These are phyloP conservation scores for Amia ocellicauda DNA, from an alignment of 2,113 vertebrate species.

Conservation along the genomic window DNA sequence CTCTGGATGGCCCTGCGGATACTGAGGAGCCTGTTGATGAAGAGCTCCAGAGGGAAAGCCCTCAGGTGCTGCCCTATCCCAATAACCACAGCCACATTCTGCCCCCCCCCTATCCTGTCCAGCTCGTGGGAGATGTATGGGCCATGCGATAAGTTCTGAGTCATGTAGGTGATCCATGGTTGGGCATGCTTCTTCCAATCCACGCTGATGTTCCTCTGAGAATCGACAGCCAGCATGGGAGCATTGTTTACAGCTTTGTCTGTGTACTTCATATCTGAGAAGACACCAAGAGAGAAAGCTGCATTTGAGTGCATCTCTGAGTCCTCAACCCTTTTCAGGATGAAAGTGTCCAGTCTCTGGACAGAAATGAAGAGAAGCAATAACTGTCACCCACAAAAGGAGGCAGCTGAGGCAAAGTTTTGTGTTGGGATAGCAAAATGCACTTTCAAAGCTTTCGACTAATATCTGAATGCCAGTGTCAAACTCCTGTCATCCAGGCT, in stretches of 20 bases:
- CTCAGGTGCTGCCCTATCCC: no score
- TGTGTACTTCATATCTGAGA: not conserved
- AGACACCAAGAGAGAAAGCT: not conserved
- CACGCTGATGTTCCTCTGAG: not conserved
- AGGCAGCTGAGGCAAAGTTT: no score
- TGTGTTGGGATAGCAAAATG: no score
- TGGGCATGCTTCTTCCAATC: conserved; percentile 9
- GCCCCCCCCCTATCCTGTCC: not conserved
- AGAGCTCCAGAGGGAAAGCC: conserved; percentile 26
- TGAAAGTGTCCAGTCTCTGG: no score
- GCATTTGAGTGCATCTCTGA: no score
- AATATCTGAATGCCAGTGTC: no score
- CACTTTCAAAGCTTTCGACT: no score
- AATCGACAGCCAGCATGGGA: not conserved
- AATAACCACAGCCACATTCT: conserved; percentile 28
- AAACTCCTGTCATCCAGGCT: no score
- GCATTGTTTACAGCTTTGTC: not conserved
- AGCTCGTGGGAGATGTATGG: not conserved
- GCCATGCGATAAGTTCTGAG: not conserved
- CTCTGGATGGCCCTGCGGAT: conserved; percentile 26
- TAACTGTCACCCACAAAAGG: no score
- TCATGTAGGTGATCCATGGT: conserved; percentile 1
- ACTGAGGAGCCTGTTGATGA: conserved; percentile 26
- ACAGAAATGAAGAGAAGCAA: no score
- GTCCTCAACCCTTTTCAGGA: no score